A percentile compares a stretch with the other conserved stretches of the same genome.
Evolutionary conservation across 2,797 vertebrate genomes (phyloP).

Genomic region (Garrulus glandarius): DNA sequence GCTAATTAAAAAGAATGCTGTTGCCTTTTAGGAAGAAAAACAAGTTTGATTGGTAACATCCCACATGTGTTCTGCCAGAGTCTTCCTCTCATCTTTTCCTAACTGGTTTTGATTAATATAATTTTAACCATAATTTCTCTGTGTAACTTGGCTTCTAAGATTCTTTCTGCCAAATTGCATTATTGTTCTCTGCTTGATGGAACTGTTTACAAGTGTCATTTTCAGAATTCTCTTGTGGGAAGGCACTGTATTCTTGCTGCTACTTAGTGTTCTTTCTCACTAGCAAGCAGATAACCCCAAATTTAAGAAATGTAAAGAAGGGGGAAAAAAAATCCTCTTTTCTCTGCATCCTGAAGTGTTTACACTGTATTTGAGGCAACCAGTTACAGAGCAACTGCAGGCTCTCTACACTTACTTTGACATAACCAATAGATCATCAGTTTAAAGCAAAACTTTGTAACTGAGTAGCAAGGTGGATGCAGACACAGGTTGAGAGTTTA

Average conservation of each 20-base stretch:
- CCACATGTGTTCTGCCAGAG: constrained; percentile 45
- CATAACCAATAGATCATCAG: not conserved
- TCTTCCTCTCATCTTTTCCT: constrained; percentile 64
- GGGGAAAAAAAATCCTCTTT: accelerated
- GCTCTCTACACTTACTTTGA: not conserved
- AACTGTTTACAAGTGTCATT: constrained; percentile 51
- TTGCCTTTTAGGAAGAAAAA: constrained; percentile 64
- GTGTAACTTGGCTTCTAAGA: constrained; percentile 43
- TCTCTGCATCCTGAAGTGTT: not conserved
- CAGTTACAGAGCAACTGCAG: not conserved
- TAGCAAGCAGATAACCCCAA: not conserved
- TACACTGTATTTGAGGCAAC: not conserved
- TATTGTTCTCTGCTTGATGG: constrained; percentile 25
- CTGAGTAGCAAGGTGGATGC: not conserved
- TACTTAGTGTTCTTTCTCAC: not conserved
- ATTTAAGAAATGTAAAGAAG: not conserved
- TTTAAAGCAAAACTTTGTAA: not conserved
- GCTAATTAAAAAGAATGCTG: constrained; percentile 47
- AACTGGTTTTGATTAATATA: constrained; percentile 61
- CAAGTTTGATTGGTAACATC: constrained; percentile 65
- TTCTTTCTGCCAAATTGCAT: constrained; percentile 19
- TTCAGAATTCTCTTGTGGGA: not conserved
- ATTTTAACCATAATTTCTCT: constrained; percentile 53
- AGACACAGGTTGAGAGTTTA: not conserved
- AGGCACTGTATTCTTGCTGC: not conserved